Percentiles rank a stretch among this genome's conserved stretches.
phyloP scores from a whole-genome alignment of 2,797 vertebrate species.

The Halcyon chelicuti region DNA sequence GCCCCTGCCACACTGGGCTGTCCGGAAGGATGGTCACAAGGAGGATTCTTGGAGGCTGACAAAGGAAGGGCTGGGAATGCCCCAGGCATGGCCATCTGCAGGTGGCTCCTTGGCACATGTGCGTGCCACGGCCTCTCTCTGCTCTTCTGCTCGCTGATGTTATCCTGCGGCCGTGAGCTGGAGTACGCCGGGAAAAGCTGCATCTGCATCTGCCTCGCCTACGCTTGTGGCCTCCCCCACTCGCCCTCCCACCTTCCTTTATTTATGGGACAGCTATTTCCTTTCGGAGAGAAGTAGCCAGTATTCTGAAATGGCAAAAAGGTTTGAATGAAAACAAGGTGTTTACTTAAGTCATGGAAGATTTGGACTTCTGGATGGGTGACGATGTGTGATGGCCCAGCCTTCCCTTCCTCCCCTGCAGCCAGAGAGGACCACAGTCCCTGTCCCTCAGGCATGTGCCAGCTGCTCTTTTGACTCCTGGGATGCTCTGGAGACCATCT shows the following conservation, averaged over 20 bases:
- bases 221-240: not conserved
- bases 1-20: rapidly evolving
- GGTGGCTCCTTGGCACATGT: rapidly evolving
- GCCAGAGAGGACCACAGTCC: rapidly evolving
- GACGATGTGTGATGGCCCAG: not conserved
- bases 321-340: slow-evolving; percentile 25
- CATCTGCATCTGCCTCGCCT: not conserved
- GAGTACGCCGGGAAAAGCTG: not conserved
- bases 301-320: slow-evolving; percentile 11
- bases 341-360: not conserved
- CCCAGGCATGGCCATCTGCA: rapidly evolving
- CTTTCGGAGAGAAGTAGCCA: slow-evolving; percentile 44
- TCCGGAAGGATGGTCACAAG: rapidly evolving
- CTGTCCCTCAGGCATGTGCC: not conserved
- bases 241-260: slow-evolving; percentile 40
- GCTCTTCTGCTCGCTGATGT: not conserved
- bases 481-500: not conserved
- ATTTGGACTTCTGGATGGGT: not conserved
- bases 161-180: not conserved
- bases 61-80: not conserved
- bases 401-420: not conserved
- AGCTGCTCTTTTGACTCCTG: rapidly evolving
- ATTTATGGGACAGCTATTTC: slow-evolving; percentile 78
- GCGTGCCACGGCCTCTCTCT: rapidly evolving
- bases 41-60: not conserved